These are phyloP conservation scores for Eubasilissa regina DNA, from an alignment of 1,140 invertebrate species.

Conservation along the genomic window DNA sequence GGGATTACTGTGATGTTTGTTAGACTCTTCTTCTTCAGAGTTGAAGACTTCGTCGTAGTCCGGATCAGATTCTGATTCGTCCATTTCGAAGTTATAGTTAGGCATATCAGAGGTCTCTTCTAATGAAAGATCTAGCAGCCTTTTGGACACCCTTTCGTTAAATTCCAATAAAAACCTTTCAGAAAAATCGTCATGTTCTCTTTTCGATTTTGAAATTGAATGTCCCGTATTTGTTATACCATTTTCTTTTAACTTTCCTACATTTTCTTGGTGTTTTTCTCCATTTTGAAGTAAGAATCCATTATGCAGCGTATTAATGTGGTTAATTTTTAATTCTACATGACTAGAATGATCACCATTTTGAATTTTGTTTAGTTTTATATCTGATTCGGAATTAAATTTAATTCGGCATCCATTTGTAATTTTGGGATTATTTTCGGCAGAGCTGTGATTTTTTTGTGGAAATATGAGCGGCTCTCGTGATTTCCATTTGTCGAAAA, in stretches of 20 bases:
- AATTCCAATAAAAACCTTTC: slow-evolving; percentile 50
- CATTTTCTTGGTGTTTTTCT: background rate
- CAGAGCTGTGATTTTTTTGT: background rate
- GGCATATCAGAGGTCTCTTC: slow-evolving; percentile 51
- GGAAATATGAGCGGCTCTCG: slow-evolving; percentile 2
- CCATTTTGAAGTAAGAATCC: background rate
- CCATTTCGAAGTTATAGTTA: slow-evolving; percentile 44
- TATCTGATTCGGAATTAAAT: slow-evolving; percentile 47
- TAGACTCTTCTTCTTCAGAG: slow-evolving; percentile 52
- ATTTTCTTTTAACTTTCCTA: slow-evolving; percentile 39
- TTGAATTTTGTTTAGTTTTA: background rate
- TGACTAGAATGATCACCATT: slow-evolving; percentile 45
- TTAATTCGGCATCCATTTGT: slow-evolving; percentile 31
- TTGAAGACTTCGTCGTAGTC: slow-evolving; percentile 59
- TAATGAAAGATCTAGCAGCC: slow-evolving; percentile 43
- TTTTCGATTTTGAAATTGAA: background rate
- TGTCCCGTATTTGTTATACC: background rate
- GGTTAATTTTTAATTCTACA: slow-evolving; percentile 8
- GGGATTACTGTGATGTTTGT: background rate
- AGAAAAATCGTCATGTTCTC: slow-evolving; percentile 39
- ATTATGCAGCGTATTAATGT: background rate
- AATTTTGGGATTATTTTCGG: background rate
- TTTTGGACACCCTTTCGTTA: slow-evolving; percentile 54
- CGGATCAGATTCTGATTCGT: slow-evolving; percentile 56
- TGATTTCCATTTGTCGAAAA: slow-evolving; percentile 55